A percentile compares a stretch with the other conserved stretches of the same genome.
Conservation (phyloP, 2,113 vertebrate genomes). For the Pantherophis guttatus region DNA sequence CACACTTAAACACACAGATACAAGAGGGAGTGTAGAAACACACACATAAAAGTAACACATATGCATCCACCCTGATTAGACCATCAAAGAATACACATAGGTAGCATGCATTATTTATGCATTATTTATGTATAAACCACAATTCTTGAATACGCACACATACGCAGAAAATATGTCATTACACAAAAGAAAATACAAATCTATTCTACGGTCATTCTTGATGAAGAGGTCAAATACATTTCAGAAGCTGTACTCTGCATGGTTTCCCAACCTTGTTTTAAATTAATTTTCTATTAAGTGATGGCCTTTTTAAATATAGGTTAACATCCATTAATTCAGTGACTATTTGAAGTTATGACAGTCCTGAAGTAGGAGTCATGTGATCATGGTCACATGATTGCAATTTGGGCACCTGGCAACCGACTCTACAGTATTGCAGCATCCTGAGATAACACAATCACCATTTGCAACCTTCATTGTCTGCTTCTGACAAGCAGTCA, state of each 20-base stretch:
- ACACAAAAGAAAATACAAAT: not conserved
- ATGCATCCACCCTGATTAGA: not conserved
- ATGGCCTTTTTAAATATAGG: not conserved
- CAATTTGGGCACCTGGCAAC: not conserved
- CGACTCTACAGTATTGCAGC: not conserved
- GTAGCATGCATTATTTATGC: not conserved
- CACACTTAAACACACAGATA: not conserved
- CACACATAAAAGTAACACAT: not conserved
- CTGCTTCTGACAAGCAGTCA: not conserved
- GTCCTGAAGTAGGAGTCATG: not conserved
- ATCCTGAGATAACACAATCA: not conserved
- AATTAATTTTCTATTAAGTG: not conserved
- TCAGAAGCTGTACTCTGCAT: not conserved
- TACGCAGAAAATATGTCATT: not conserved
- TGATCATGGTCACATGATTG: not conserved
- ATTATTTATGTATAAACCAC: not conserved
- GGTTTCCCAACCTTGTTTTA: not conserved
- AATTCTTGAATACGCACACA: not conserved
- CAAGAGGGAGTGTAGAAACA: not conserved
- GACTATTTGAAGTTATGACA: not conserved
- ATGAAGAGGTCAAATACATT: not conserved
- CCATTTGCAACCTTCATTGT: not conserved
- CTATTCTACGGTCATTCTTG: not conserved
- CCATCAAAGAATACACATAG: not conserved
- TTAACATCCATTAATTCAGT: not conserved